These are phyloP conservation scores for Girardinus metallicus DNA, from an alignment of 2,797 vertebrate species.

Conservation along the genomic window DNA sequence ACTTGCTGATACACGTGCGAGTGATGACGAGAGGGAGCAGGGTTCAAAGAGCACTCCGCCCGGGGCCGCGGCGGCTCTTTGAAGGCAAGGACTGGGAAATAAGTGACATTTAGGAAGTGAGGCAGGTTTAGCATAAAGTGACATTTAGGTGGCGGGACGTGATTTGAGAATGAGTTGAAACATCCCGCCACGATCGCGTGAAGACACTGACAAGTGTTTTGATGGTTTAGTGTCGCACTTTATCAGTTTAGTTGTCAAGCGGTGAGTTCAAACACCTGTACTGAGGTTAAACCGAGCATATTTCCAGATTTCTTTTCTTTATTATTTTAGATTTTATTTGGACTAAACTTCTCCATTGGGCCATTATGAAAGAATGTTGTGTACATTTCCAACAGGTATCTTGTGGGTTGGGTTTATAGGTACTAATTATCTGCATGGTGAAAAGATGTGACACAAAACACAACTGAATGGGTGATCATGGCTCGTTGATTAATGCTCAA, in stretches of 20 bases:
- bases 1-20: constrained; percentile 59
- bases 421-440: neutral
- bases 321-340: neutral
- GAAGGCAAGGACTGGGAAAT: constrained; percentile 66
- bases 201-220: constrained; percentile 60
- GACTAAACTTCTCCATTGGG: neutral
- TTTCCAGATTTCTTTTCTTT: constrained; percentile 8
- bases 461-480: neutral
- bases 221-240: constrained; percentile 61
- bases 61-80: constrained; percentile 65
- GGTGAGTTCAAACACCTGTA: constrained; percentile 11
- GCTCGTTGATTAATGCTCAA: neutral
- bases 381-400: neutral
- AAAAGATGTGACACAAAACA: neutral
- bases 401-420: neutral
- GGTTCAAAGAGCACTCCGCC: constrained; percentile 80
- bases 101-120: constrained; percentile 78
- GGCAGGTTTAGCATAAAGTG: constrained; percentile 69
- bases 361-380: neutral
- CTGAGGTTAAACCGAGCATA: neutral
- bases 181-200: constrained; percentile 17
- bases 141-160: constrained; percentile 64
- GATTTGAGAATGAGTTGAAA: constrained; percentile 49
- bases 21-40: constrained; percentile 74
- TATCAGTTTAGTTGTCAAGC: constrained; percentile 49